Evolutionary conservation across 2,888 invertebrate species (phyloP).

Genomic region (Archips xylosteana): DNA sequence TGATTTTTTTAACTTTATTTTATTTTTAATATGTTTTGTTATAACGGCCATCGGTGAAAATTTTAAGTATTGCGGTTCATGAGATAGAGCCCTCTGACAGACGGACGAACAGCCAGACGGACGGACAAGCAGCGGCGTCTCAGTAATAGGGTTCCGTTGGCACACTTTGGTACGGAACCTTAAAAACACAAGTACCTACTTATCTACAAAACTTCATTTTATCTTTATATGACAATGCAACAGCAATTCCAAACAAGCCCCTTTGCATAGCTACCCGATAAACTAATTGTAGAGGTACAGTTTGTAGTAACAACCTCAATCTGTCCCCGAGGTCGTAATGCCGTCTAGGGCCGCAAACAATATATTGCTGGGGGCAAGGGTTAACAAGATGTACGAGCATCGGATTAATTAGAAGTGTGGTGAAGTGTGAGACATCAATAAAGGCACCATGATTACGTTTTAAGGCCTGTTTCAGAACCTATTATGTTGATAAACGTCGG

Average conservation of each 20-base stretch:
- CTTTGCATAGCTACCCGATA: not conserved
- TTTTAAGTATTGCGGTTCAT: no score
- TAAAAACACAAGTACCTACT: no score
- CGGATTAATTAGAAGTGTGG: constrained; percentile 24
- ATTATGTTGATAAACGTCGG: not conserved
- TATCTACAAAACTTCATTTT: no score
- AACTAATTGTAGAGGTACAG: not conserved
- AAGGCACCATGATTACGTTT: not conserved
- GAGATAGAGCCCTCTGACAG: no score
- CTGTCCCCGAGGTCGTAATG: constrained; percentile 15
- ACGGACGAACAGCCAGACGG: no score
- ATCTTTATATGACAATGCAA: no score
- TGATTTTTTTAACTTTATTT: no score
- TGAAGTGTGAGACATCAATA: not conserved
- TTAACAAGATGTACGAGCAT: constrained; percentile 24
- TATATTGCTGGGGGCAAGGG: constrained; percentile 27
- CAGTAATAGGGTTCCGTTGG: no score
- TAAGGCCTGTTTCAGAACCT: not conserved
- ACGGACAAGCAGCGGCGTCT: no score
- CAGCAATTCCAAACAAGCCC: not conserved
- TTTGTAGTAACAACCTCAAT: constrained; percentile 18
- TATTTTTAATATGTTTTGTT: no score
- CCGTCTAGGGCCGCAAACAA: constrained; percentile 20
- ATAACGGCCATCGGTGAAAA: no score
- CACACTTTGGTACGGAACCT: no score